These are phyloP conservation scores for Rafetus swinhoei DNA, from an alignment of 2,113 vertebrate genomes.

Conservation along the genomic window DNA sequence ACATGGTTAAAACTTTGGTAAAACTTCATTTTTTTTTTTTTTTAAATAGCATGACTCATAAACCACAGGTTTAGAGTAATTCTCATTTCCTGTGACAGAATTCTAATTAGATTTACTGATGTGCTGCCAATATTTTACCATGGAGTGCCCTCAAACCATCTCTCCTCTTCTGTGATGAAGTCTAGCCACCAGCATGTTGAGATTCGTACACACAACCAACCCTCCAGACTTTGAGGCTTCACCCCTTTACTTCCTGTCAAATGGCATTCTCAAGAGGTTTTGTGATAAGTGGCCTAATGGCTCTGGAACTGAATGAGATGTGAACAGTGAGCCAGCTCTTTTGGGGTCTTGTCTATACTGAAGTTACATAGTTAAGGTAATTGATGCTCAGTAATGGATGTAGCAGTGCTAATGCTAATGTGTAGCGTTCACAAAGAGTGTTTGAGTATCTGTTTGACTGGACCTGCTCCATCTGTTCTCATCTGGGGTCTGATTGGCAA, in stretches of 20 bases:
- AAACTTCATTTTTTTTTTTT: not conserved
- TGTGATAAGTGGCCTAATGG: not conserved
- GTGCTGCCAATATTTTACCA: not conserved
- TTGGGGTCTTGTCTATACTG: rapidly evolving
- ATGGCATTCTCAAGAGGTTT: not conserved
- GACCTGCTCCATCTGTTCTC: not conserved
- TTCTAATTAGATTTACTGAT: not conserved
- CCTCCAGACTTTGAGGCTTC: not conserved
- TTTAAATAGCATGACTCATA: not conserved
- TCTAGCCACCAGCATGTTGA: not conserved
- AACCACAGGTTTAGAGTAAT: not conserved
- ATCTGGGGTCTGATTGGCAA: not conserved
- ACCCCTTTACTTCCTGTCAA: not conserved
- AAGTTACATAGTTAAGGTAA: not conserved
- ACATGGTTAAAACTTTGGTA: not conserved
- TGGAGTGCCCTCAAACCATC: not conserved
- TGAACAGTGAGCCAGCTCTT: not conserved
- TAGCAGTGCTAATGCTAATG: rapidly evolving
- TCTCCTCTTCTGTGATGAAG: not conserved
- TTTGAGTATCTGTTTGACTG: not conserved
- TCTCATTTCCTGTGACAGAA: not conserved
- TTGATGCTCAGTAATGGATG: not conserved
- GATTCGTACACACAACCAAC: not conserved
- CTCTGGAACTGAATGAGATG: not conserved
- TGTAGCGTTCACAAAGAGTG: not conserved